Evolutionary conservation across 2,888 invertebrate species (phyloP), one percentile per base, ranked within the genome.

Genomic region (Temnothorax rugatulus): DNA sequence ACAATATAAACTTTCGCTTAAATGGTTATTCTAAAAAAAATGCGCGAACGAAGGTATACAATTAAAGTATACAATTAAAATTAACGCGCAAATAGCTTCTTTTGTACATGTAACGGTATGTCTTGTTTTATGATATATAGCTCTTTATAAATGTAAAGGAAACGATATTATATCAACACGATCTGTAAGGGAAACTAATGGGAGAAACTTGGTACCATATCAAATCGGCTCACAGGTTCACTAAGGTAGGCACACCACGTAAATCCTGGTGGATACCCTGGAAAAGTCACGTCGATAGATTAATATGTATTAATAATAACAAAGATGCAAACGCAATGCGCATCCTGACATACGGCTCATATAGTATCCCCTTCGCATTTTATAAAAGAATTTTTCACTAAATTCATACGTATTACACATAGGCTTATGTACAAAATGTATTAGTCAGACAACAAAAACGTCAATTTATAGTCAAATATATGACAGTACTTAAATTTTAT

Each of bases 221-320:
- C 92, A 90, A 89, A 91, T 88, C 89, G 92, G 84, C 91, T 61
- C 82, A 90, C 90, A 90, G 94, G 93, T 88, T 93, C 93, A 77
- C 90, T 93, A 90, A 95, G 90, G 89, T 95, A 94, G 91, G 94
- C 93, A 89, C 94, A 94, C 94, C 94, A 95, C 76, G 94, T 94
- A 83, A 94, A 94, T 73, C 95, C 95, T 86, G 94, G 93, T 84
- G 95, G 95, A 89, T 94, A 95, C 88, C 94, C 95, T 95, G 94
- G 84, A 94, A 94, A 92, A 93, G 29, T 75, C 47, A 64, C 11
- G 18, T 75, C 25, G 25, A 29, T 25, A 54, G 5, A 75, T 61
- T 69, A 77, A 13, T 50, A n/a, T 9, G 66, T 9, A 57, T 29
- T 44, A 44, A 29, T 38, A 47, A 57, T 81, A 63, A 63, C 47